Base-by-base conservation (phyloP, 53 echinoderm and acorn worm species). In the Holothuria leucospilota region DNA sequence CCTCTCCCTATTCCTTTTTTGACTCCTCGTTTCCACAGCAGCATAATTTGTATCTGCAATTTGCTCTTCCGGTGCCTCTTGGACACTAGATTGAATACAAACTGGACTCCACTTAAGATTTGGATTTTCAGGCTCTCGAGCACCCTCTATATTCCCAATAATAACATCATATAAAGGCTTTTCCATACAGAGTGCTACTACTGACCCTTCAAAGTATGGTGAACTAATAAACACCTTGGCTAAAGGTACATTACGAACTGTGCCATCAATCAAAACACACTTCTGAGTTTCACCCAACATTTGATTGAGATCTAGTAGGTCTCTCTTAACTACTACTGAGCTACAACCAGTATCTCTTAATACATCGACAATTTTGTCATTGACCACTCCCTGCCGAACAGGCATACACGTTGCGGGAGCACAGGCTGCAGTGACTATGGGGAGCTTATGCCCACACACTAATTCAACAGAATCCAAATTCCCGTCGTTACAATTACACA, bases 291-390 rank as follows among this genome's bases (percentile, higher is more conserved):
- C 21, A 29, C 78, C 60, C 26, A 58, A 53, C 14, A 58, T 53
- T 46, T 78, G 51, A 34, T 3, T 53, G 13, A 2, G 29, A 58
- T 78, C 29, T 25, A 78, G 53, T 53, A 78, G 28, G 5, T 78
- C 11, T 28, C 11, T 28, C 4, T 59, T 25, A 53, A 28, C 78
- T n/a, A 78, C 56, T 13, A 78, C 29, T 1, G 78, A 53, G 29
- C 56, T 59, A 28, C 78, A 78, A 23, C 26, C 58, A 9, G 78
- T 78, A 78, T 78, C 78, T 59, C 78, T 78, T 5, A 78, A 34
- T 13, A 78, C 78, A 25, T 23, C 58, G 15, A 78, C 78, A n/a
- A 52, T 28, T 23, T 56, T 51, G 4, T 58, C 29, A 5, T 58
- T 58, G 7, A 78, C 27, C 20, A 27, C 51, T 6, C 78, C 78